Evolutionary conservation across 35 echinoderm and acorn worm genomes (phyloP), one percentile per base, ranked within the genome.

Genomic region (Ptychodera flava): DNA sequence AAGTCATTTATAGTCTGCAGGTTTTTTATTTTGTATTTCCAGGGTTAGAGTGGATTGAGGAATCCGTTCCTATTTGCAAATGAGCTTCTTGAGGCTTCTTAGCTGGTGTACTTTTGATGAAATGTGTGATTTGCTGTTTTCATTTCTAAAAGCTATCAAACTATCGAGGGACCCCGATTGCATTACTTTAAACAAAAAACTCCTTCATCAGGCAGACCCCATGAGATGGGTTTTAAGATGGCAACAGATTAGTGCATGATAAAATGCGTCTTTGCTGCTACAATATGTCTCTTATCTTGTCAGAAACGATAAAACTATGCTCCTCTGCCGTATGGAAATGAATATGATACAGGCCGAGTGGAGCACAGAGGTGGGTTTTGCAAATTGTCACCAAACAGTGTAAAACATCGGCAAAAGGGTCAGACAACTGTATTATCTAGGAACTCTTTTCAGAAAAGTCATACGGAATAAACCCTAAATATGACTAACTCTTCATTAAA

Each of bases 171-270:
- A 64, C 45, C 22, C 45, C 22, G 45, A 64, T 64, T 12, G 45
- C 45, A 64, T 64, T 64, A 64, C 45, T 64, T 64, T 64, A 64
- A 64, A 64, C 45, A 64, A 64, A 64, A n/a, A 64, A 64, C 45
- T 64, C 45, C 45, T 64, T 64, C 45, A 64, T 64, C 45, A 64
- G 45, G 6, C 45, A 6, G 45, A 64, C 45, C 45, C 45, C 45
- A 12, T 64, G 45, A 64, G 45, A 64, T 64, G 45, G 45, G 45
- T 64, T 64, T 64, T 64, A 64, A 64, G 45, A 64, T 64, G 45
- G 45, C 45, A 12, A 22, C 45, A 64, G 45, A 64, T 64, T 64
- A 64, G 45, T 6, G 6, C 22, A 6, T 64, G 45, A 64, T 64
- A 64, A 64, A 64, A 64, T 64, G 45, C 45, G 6, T 64, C 45